Evolutionary conservation across 2,113 vertebrate genomes (phyloP), one percentile per base, ranked within the genome.

Genomic region (Lepisosteus oculatus): DNA sequence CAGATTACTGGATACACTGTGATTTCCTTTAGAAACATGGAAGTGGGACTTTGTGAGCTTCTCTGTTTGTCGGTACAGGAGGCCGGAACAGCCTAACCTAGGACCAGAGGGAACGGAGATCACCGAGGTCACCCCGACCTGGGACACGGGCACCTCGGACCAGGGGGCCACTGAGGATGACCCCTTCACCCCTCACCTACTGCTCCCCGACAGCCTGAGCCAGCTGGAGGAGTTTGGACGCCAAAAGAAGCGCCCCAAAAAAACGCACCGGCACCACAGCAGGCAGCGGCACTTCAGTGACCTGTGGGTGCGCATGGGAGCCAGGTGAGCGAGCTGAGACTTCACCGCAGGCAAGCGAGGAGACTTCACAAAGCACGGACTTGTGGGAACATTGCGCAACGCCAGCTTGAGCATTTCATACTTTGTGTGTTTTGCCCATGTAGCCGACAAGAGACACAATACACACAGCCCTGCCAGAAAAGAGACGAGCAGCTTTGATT

Each of bases 151-250:
- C 82, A 81, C 45, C 77, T 78, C 0, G 85, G 68, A 45, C 87
- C 7, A 29, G 71, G 29, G 8, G 0, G 71, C 78, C 0, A 45
- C 72, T 69, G 90, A 91, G 0, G 94, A 96, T 0, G 95, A 95
- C 67, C 90, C 90, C 74, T 78, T 94, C 68, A 90, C 92, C 72
- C 93, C 96, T 51, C 97, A 98, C 75, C 93, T 99, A 77, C 86
- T 98, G 78, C 81, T 97, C 55, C 94, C 96, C 0, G 97, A 98
- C 83, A 98, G 97, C 80, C 95, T 99, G 81, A 99, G 95, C 83
- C 97, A 98, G 87, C 90, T 99, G 80, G 97, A 99, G 79, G 96
- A 98, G 80, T 98, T 99, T 14, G 97, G 97, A 17, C 85, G 95
- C 8, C 95, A 96, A 80, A 97, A 97, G 78, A 94, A 95, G 17